Conservation (phyloP, 2,797 vertebrate genomes). For the Arrhamphus sclerolepis region DNA sequence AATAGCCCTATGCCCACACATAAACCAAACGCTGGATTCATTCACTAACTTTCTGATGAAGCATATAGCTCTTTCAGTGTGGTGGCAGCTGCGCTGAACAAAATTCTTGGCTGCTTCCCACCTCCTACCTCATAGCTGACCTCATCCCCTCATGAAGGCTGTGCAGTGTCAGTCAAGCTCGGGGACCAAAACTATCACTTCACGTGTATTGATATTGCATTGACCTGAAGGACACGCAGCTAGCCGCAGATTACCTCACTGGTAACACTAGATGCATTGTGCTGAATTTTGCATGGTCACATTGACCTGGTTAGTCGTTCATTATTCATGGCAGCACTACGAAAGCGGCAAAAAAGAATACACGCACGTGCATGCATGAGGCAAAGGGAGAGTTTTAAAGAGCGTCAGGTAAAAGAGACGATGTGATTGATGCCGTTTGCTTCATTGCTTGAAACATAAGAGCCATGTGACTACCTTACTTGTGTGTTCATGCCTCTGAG, state of each 20-base stretch:
- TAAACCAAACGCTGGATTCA: constrained; percentile 7
- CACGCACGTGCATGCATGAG: constrained; percentile 40
- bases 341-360: constrained; percentile 63
- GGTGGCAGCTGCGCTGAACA: constrained; percentile 40
- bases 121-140: constrained; percentile 43
- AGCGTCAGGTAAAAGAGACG: constrained; percentile 42
- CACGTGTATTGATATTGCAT: constrained; percentile 64
- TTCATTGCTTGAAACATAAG: constrained; percentile 56
- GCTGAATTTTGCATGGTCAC: constrained; percentile 83
- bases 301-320: constrained; percentile 74
- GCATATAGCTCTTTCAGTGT: constrained; percentile 19
- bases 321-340: constrained; percentile 77
- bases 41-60: constrained; percentile 19
- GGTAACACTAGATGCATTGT: constrained; percentile 77
- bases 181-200: constrained; percentile 37
- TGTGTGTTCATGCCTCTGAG: constrained; percentile 37
- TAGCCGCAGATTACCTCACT: constrained; percentile 65
- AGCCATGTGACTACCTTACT: constrained; percentile 46
- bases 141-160: constrained; percentile 39
- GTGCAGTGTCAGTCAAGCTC: constrained; percentile 23
- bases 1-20: not conserved
- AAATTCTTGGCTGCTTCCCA: constrained; percentile 28
- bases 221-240: constrained; percentile 60
- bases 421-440: constrained; percentile 12
- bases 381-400: constrained; percentile 34